Percentiles rank a stretch among this genome's conserved stretches.
Conservation (phyloP, 2,113 vertebrate genomes). For the Spermophilus dauricus region DNA sequence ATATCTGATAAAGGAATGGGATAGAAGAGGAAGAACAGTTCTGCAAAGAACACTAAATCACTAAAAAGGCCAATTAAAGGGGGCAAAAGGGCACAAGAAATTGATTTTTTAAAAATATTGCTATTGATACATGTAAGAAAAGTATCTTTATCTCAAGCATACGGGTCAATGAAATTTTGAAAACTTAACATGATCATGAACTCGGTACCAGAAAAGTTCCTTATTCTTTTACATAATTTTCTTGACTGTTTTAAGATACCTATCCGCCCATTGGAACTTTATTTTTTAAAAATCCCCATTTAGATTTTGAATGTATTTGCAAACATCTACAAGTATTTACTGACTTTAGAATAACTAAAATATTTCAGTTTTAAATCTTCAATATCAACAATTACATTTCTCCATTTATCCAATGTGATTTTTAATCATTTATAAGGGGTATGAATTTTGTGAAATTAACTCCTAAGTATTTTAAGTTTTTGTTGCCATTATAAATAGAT, state of each 20-base stretch:
- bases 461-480: not conserved
- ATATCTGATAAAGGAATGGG: not conserved
- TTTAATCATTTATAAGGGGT: not conserved
- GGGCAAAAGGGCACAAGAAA: not conserved
- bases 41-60: not conserved
- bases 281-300: not conserved
- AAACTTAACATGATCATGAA: not conserved
- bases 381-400: not conserved
- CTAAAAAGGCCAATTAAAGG: not conserved
- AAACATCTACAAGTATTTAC: not conserved
- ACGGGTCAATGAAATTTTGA: constrained; percentile 22
- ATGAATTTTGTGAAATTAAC: constrained; percentile 50
- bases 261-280: not conserved
- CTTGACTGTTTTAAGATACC: constrained; percentile 5
- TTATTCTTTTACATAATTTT: constrained; percentile 45
- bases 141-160: not conserved
- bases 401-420: constrained; percentile 21
- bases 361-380: not conserved
- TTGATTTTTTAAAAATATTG: not conserved
- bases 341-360: constrained; percentile 46
- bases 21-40: not conserved
- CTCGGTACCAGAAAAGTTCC: not conserved
- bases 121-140: not conserved
- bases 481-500: not conserved
- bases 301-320: not conserved